Percentiles rank a stretch among this genome's conserved stretches.
Conservation (phyloP, 2,113 vertebrate species). For the Ceyx melanurus region DNA sequence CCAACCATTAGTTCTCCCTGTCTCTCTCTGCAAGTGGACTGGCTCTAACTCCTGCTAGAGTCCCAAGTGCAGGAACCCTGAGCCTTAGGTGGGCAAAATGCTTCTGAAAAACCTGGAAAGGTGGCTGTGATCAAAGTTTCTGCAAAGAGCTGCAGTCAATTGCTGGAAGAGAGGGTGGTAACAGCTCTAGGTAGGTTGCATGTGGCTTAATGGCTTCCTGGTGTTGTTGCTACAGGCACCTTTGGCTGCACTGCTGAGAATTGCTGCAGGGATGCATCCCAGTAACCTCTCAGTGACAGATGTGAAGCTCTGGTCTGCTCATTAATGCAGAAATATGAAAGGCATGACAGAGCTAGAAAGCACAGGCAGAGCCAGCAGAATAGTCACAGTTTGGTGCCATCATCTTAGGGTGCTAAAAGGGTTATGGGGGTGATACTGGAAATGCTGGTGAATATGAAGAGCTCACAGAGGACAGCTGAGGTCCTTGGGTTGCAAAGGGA, state of each 20-base stretch:
- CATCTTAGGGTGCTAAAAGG: neutral
- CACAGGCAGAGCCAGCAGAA: neutral
- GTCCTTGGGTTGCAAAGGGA: neutral
- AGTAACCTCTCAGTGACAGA: accelerated
- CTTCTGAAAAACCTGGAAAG: neutral
- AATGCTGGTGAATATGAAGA: neutral
- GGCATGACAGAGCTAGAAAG: neutral
- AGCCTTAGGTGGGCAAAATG: neutral
- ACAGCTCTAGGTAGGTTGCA: neutral
- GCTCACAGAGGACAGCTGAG: neutral
- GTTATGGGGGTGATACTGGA: neutral
- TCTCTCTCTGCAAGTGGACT: neutral
- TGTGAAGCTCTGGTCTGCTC: neutral
- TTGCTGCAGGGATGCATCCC: neutral
- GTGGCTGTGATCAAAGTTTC: neutral
- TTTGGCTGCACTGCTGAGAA: neutral
- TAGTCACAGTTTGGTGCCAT: neutral
- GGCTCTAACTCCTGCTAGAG: neutral
- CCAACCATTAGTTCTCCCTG: neutral
- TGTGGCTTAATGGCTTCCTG: neutral
- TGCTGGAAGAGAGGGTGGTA: neutral
- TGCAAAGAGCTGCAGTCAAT: neutral
- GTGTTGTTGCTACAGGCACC: neutral
- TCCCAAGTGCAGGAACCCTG: neutral
- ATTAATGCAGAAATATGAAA: neutral